Conservation (phyloP, 1,140 invertebrate species). For the Ladona fulva region DNA sequence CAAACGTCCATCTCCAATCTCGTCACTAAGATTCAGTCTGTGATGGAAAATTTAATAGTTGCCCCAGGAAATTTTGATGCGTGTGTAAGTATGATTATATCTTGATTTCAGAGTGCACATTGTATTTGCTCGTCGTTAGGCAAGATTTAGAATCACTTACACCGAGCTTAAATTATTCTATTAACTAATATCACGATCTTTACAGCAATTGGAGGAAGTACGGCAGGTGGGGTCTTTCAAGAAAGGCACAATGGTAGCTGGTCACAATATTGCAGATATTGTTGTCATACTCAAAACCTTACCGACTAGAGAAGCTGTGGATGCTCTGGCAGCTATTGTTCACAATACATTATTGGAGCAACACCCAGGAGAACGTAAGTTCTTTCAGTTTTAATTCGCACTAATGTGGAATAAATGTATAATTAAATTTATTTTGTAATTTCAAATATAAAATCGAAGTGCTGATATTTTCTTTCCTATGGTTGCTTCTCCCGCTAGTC, state of each 20-base stretch:
- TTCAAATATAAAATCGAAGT: no score
- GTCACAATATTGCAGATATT: constrained; percentile 91
- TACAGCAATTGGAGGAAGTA: constrained; percentile 92
- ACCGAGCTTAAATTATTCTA: constrained; percentile 13
- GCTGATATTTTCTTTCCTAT: no score
- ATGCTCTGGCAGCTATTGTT: constrained; percentile 82
- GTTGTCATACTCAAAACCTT: constrained; percentile 97
- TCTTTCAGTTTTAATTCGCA: no score
- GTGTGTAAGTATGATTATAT: constrained; percentile 63
- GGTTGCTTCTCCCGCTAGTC: no score
- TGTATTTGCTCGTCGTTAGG: no score
- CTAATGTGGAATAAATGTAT: no score
- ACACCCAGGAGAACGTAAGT: constrained; percentile 42
- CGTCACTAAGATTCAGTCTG: constrained; percentile 85
- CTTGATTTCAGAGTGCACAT: no score
- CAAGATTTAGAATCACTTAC: no score
- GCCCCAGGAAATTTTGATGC: constrained; percentile 89
- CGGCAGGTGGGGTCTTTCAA: constrained; percentile 95
- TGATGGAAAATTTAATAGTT: constrained; percentile 87
- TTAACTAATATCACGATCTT: constrained; percentile 19
- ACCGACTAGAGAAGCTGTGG: constrained; percentile 90
- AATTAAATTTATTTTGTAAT: no score
- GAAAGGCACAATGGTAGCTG: constrained; percentile 94
- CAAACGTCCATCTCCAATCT: constrained; percentile 84
- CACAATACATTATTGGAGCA: constrained; percentile 64